A percentile compares a stretch with the other conserved stretches of the same genome.
Conservation (phyloP, 1,140 invertebrate genomes). For the Heliconius hewitsoni region DNA sequence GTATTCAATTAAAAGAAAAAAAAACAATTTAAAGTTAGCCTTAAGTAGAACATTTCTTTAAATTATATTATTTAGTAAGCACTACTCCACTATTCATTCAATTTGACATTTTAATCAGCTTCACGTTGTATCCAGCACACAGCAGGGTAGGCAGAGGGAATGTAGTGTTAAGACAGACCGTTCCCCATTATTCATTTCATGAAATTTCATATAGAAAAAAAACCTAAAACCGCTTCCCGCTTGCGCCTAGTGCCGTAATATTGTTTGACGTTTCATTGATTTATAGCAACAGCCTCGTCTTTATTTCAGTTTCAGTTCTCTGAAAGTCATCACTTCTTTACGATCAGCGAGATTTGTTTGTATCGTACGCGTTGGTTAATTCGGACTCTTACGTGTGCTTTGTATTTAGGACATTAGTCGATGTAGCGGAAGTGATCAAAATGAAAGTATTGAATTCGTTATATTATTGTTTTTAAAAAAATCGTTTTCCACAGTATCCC, state of each 20-base stretch:
- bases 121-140: too few species aligned
- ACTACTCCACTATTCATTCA: too few species aligned
- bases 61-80: too few species aligned
- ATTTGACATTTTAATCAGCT: too few species aligned
- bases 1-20: too few species aligned
- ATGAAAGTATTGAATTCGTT: not conserved
- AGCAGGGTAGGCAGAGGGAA: too few species aligned
- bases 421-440: slow-evolving; percentile 3
- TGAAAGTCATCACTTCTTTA: slow-evolving; percentile 68
- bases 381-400: slow-evolving; percentile 30
- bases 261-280: slow-evolving; percentile 67
- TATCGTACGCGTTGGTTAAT: slow-evolving; percentile 48
- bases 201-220: not conserved
- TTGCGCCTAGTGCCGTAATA: slow-evolving; percentile 40
- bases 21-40: too few species aligned
- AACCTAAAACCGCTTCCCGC: slow-evolving; percentile 23
- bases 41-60: too few species aligned
- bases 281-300: slow-evolving; percentile 58
- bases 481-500: too few species aligned
- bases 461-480: not conserved
- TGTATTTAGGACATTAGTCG: slow-evolving; percentile 16
- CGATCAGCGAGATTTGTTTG: slow-evolving; percentile 60
- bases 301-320: slow-evolving; percentile 67
- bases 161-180: too few species aligned
- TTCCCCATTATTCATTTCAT: too few species aligned